Percentiles rank a stretch among this genome's conserved stretches.
These are phyloP conservation scores for Alectura lathami DNA, from an alignment of 2,113 vertebrate species.

Conservation along the genomic window DNA sequence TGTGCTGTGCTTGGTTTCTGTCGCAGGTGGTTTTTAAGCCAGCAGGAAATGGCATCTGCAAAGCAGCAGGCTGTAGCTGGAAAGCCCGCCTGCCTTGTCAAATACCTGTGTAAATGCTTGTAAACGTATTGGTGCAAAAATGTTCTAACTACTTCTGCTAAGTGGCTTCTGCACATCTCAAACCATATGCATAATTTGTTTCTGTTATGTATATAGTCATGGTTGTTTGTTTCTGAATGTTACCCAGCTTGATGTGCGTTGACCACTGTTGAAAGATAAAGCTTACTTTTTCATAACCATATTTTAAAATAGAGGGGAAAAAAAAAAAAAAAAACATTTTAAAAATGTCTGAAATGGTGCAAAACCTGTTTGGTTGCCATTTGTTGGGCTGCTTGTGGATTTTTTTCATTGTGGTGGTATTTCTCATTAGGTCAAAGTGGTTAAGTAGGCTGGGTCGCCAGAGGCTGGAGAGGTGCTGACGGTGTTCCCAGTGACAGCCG, in stretches of 20 bases:
- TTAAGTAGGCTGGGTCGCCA: not conserved
- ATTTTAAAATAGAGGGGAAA: not conserved
- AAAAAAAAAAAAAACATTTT: not conserved
- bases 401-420: not conserved
- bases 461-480: not conserved
- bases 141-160: not conserved
- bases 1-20: not conserved
- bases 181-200: not conserved
- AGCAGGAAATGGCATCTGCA: not conserved
- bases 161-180: not conserved
- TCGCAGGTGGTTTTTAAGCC: not conserved
- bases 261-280: not conserved
- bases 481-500: fast-evolving
- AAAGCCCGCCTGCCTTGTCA: not conserved
- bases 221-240: not conserved
- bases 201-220: fast-evolving
- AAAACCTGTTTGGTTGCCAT: not conserved
- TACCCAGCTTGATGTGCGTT: not conserved
- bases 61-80: not conserved
- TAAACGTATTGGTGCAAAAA: not conserved
- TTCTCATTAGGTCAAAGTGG: not conserved
- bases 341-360: fast-evolving
- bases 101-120: not conserved
- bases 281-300: not conserved
- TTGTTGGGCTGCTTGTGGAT: not conserved